Percentiles rank a stretch among this genome's conserved stretches.
phyloP scores from a whole-genome alignment of 2,797 vertebrate species.

The Pseudochirops cupreus region DNA sequence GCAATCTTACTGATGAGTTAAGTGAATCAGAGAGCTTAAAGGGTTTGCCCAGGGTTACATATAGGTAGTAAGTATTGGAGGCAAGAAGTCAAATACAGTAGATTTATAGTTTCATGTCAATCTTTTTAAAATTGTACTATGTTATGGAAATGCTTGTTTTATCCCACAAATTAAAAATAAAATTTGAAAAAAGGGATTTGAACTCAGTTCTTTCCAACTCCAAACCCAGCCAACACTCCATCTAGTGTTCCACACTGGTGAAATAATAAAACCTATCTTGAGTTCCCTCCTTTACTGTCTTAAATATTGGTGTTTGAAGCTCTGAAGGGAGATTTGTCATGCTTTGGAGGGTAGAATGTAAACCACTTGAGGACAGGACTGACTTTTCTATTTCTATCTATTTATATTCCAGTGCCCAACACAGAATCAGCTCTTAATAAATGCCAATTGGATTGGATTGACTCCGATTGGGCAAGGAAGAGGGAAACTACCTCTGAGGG shows the following conservation, averaged over 20 bases:
- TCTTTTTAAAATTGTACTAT: background rate
- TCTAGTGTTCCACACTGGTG: background rate
- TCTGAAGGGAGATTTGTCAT: background rate
- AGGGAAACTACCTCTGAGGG: background rate
- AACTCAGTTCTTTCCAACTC: background rate
- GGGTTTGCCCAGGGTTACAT: background rate
- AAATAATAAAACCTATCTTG: background rate
- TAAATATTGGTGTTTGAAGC: background rate
- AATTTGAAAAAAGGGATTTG: background rate
- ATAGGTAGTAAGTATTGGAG: background rate
- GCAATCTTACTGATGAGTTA: background rate
- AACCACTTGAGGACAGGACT: background rate
- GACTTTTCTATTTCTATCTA: background rate
- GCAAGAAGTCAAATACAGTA: background rate
- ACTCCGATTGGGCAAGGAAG: background rate
- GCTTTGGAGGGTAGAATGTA: background rate
- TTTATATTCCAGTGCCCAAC: too few species aligned
- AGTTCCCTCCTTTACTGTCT: background rate
- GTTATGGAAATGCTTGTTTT: background rate
- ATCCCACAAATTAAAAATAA: background rate
- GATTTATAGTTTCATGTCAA: background rate
- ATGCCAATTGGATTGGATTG: background rate
- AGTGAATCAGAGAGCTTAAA: background rate
- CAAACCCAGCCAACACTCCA: background rate
- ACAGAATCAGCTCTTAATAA: background rate